These are phyloP conservation scores for Pluvianellus socialis DNA, from an alignment of 2,113 vertebrate species.

Conservation along the genomic window DNA sequence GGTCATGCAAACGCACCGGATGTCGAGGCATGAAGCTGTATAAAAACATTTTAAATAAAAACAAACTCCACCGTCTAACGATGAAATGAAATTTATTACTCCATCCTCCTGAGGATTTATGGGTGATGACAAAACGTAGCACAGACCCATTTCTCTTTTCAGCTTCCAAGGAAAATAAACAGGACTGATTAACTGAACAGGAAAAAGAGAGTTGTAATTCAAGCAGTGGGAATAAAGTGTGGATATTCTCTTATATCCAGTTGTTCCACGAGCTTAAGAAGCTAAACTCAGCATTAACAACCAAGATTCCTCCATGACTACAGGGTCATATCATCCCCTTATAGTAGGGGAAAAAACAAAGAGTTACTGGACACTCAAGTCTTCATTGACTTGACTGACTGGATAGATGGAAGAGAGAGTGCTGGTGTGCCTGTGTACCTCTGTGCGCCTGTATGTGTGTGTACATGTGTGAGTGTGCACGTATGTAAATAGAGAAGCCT, in stretches of 20 bases:
- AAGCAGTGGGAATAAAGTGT: neutral
- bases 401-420: neutral
- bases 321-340: neutral
- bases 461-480: accelerated
- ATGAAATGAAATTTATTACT: conserved; percentile 31
- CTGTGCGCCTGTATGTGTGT: neutral
- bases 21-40: neutral
- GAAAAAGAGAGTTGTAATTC: neutral
- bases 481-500: neutral
- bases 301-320: neutral
- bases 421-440: neutral
- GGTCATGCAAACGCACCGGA: neutral
- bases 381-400: neutral
- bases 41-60: conserved; percentile 25
- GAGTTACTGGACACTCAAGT: neutral
- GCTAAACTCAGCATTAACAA: neutral
- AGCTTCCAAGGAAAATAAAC: conserved; percentile 1
- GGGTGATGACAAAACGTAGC: conserved; percentile 5
- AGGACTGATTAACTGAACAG: conserved; percentile 2
- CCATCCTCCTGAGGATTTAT: neutral
- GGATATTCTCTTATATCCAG: neutral
- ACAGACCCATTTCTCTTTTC: conserved; percentile 19
- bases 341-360: accelerated
- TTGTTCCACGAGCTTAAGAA: neutral
- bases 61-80: neutral